Evolutionary conservation across 2,797 vertebrate genomes (phyloP).

Genomic region (Morelia viridis): DNA sequence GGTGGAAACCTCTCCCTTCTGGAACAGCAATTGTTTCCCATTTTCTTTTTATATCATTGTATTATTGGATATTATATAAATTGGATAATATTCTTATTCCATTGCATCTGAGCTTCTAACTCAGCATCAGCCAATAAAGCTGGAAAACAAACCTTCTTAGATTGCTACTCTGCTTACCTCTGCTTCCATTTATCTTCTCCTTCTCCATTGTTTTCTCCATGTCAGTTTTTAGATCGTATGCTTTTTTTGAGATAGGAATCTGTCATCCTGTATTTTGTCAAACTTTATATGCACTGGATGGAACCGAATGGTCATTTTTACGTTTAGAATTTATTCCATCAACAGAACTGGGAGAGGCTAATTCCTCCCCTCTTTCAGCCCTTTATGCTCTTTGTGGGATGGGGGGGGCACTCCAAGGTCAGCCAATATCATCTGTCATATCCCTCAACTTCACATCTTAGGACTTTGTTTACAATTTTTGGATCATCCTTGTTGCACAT

Average conservation of each 20-base stretch:
- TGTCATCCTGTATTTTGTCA: not conserved
- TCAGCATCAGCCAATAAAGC: not conserved
- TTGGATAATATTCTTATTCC: not conserved
- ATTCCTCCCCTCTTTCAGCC: not conserved
- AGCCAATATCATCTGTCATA: not conserved
- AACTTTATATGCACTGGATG: not conserved
- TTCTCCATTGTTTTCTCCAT: not conserved
- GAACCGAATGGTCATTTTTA: not conserved
- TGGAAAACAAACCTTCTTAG: not conserved
- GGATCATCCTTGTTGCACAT: not conserved
- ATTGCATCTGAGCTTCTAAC: not conserved
- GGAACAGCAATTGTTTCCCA: not conserved
- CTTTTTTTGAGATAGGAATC: not conserved
- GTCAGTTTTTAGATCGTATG: not conserved
- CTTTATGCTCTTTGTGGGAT: not conserved
- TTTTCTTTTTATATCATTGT: not conserved
- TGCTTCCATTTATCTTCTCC: not conserved
- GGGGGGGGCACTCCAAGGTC: not conserved
- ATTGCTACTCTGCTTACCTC: not conserved
- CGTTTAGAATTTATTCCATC: not conserved
- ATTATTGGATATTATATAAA: not conserved
- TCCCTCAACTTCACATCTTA: not conserved
- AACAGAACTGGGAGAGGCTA: not conserved
- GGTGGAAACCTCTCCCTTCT: no score
- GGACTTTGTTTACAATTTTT: not conserved